Evolutionary conservation across 2,797 vertebrate genomes (phyloP).

Genomic region (Acanthurus leucopareius): DNA sequence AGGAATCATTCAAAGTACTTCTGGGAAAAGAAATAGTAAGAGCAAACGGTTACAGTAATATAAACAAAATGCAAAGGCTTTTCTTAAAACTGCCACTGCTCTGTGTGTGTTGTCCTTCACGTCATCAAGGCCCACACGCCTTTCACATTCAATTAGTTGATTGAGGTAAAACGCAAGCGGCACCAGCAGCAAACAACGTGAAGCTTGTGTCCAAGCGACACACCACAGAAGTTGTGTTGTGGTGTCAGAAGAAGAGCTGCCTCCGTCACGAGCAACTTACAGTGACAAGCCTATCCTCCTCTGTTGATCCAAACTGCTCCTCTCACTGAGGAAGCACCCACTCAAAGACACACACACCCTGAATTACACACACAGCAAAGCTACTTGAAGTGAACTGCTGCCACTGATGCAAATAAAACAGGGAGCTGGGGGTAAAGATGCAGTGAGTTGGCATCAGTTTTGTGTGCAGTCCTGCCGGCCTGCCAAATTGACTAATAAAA

Average conservation of each 20-base stretch:
- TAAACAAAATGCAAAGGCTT: slow-evolving; percentile 73
- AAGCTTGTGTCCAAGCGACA: slow-evolving; percentile 80
- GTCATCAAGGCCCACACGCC: slow-evolving; percentile 78
- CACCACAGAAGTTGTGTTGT: slow-evolving; percentile 82
- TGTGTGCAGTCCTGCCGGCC: slow-evolving; percentile 64
- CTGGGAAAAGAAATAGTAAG: slow-evolving; percentile 2
- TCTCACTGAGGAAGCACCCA: slow-evolving; percentile 50
- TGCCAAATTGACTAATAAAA: slow-evolving; percentile 79
- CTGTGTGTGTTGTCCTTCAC: slow-evolving; percentile 82
- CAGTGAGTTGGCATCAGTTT: slow-evolving; percentile 55
- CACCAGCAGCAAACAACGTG: slow-evolving; percentile 83
- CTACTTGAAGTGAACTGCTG: slow-evolving; percentile 61
- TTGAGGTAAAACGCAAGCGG: slow-evolving; percentile 85
- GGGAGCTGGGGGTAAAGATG: slow-evolving; percentile 51
- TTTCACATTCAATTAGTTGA: slow-evolving; percentile 88
- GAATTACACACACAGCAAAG: slow-evolving; percentile 30
- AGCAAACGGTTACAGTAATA: not conserved
- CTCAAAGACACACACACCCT: slow-evolving; percentile 28
- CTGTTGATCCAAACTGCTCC: slow-evolving; percentile 66
- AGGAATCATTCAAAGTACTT: slow-evolving; percentile 12
- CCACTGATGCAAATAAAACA: slow-evolving; percentile 56
- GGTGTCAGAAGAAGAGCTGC: slow-evolving; percentile 77
- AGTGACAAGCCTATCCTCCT: slow-evolving; percentile 81
- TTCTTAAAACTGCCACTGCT: slow-evolving; percentile 69
- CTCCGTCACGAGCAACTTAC: slow-evolving; percentile 76